Percentiles rank a stretch among this genome's conserved stretches.
phyloP scores from a whole-genome alignment of 2,797 vertebrate species.

The Allochrocebus solatus region DNA sequence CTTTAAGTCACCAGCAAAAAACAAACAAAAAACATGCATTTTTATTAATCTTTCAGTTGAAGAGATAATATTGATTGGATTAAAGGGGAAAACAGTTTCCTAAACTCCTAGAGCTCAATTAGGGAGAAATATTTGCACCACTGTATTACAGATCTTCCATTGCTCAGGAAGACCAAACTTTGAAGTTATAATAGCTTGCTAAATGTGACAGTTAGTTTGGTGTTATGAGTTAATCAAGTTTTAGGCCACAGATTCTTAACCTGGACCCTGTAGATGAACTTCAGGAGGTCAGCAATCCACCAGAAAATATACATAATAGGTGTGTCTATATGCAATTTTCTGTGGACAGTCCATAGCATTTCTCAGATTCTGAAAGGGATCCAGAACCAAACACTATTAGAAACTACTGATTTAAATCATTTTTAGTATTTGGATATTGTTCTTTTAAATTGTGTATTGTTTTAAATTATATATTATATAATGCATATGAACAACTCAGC shows the following conservation, averaged over 20 bases:
- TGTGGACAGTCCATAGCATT: neutral
- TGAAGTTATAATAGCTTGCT: neutral
- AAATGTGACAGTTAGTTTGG: neutral
- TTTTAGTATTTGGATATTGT: slow-evolving; percentile 44
- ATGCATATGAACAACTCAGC: too few species aligned
- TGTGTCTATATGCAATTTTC: neutral
- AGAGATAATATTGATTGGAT: neutral
- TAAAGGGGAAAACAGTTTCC: slow-evolving; percentile 28
- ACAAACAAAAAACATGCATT: neutral
- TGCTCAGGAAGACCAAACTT: neutral
- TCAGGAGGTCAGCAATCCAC: neutral
- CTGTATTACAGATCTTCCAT: neutral
- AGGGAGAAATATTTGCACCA: neutral
- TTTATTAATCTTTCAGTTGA: slow-evolving; percentile 7
- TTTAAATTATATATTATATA: too few species aligned
- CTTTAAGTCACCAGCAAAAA: neutral
- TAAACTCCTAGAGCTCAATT: neutral
- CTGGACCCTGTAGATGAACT: neutral
- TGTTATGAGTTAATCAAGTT: neutral
- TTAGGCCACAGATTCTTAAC: slow-evolving; percentile 8
- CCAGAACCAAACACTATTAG: neutral
- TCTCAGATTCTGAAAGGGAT: slow-evolving; percentile 12
- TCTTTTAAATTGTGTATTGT: neutral
- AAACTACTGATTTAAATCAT: neutral
- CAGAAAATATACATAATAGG: neutral